phyloP scores from a whole-genome alignment of 2,113 vertebrate genomes.

The Tachuris rubrigastra region DNA sequence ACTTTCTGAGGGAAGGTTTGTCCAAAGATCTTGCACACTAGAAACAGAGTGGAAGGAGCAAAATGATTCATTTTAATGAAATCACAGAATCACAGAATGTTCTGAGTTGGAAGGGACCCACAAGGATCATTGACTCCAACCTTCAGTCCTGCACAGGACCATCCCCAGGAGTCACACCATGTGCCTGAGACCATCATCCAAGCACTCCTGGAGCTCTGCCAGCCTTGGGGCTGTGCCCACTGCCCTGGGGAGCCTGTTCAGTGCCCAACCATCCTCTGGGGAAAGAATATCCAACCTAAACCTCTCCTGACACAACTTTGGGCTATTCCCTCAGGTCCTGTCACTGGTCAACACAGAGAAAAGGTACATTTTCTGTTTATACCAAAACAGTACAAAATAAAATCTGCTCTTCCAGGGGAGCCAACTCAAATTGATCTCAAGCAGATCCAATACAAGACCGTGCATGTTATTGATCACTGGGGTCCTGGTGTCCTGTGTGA shows the following conservation, averaged over 20 bases:
- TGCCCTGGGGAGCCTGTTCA: background rate
- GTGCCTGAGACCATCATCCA: background rate
- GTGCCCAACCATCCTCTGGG: background rate
- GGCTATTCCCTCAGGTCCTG: background rate
- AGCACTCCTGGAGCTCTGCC: background rate
- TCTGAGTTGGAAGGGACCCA: background rate
- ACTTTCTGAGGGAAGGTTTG: background rate
- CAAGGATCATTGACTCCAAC: background rate
- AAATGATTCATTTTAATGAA: background rate
- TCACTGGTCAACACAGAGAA: background rate
- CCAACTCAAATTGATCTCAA: background rate
- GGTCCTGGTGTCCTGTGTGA: background rate
- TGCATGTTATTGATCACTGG: accelerated
- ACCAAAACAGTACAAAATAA: background rate
- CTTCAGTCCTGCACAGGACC: background rate
- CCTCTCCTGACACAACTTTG: background rate
- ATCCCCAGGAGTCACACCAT: background rate
- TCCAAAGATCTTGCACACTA: background rate
- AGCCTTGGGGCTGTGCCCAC: background rate
- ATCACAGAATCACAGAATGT: background rate
- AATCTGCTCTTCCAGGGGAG: background rate
- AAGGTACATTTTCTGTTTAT: background rate
- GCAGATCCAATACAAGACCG: accelerated
- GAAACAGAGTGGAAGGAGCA: background rate
- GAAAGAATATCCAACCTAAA: background rate